Conservation (phyloP, 2,888 invertebrate genomes). For the Altica lythri region DNA sequence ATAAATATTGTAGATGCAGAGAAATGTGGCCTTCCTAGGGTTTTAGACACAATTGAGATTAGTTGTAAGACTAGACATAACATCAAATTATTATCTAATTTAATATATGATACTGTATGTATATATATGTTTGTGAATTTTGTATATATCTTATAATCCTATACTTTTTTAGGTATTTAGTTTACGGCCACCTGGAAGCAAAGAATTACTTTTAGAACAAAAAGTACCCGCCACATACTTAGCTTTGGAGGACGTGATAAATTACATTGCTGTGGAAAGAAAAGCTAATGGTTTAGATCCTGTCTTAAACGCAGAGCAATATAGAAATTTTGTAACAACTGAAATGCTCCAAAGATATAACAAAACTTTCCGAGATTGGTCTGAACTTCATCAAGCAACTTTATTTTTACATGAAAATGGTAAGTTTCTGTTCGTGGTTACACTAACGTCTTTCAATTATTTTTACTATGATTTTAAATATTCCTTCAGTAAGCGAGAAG, state of each 20-base stretch:
- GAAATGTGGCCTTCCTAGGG: conserved; percentile 91
- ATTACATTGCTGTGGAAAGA: conserved; percentile 78
- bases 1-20: conserved; percentile 95
- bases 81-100: conserved; percentile 84
- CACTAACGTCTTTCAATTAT: no score
- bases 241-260: conserved; percentile 90
- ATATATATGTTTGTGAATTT: background rate
- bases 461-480: no score
- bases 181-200: conserved; percentile 86
- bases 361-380: conserved; percentile 80
- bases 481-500: no score
- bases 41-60: conserved; percentile 91
- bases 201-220: conserved; percentile 88
- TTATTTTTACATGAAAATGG: conserved; percentile 98
- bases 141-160: background rate
- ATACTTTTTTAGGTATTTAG: conserved; percentile 66
- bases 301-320: conserved; percentile 81
- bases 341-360: conserved; percentile 72
- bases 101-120: conserved; percentile 83
- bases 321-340: conserved; percentile 64
- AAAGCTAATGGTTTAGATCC: conserved; percentile 74
- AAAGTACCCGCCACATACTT: conserved; percentile 95
- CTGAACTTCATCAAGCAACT: conserved; percentile 93
- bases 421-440: conserved; percentile 44
- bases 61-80: conserved; percentile 88